Base-by-base conservation (phyloP, 2,888 invertebrate species). In the Cheilosia grossa region DNA sequence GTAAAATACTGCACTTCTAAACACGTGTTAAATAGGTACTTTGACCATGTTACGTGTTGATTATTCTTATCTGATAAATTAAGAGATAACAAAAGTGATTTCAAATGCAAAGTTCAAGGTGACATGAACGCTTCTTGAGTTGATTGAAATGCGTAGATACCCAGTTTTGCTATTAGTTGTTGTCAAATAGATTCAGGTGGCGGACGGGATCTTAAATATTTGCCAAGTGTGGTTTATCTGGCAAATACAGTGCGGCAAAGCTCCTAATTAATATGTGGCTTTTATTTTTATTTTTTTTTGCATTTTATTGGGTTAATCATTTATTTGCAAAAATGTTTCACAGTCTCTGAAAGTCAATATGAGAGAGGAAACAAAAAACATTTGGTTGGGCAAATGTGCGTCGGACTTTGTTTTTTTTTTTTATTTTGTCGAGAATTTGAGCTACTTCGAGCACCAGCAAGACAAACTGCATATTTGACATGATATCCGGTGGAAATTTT, bases 41-140 rank as follows among this genome's bases (percentile, higher is more conserved):
- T n/a, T 69, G 44, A 15, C 19, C 21, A 21, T 19, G 51, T 42
- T 30, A 17, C 24, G 58, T 70, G 33, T 24, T 24, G 24, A 49
- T 13, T 37, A 27, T 9, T 70, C 40, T 51, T 59, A 51, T 51
- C 59, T 61, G 30, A 51, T 64, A 47, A 49, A n/a, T 37, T 7
- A 21, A 37, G 10, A 30, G 49, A 49, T 64, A 49, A n/a, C 40
- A 61, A 63, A 42, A 42, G 0, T 21, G 40, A 30, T 44, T 77
- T 56, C 9, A 37, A 56, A 51, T 61, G 30, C 61, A 74, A 81
- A 74, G 67, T 75, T 75, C 64, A 75, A 54, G 44, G 69, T n/a
- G 33, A 69, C 40, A 37, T 70, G 54, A 69, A 40, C 69, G 61
- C 49, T 49, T 51, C 17, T 10, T 66, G 15, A 64, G 19, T 4